phyloP scores from a whole-genome alignment of 2,113 vertebrate species.

The Climacteris rufus region DNA sequence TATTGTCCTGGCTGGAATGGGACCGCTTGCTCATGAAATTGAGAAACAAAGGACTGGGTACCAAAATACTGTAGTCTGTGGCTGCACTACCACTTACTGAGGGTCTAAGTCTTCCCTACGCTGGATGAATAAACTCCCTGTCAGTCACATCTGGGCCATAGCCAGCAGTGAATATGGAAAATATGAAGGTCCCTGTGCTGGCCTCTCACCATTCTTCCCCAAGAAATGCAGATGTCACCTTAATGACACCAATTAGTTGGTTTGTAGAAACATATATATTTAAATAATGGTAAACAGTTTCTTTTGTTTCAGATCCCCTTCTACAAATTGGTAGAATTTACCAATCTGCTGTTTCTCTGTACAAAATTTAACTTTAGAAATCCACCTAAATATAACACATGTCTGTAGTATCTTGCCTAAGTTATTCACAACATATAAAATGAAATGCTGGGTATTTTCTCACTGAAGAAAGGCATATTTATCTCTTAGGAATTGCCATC shows the following conservation, averaged over 20 bases:
- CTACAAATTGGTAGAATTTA: not conserved
- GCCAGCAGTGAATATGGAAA: not conserved
- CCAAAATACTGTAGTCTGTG: not conserved
- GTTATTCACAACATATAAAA: not conserved
- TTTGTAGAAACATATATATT: not conserved
- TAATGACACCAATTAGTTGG: not conserved
- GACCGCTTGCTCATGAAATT: not conserved
- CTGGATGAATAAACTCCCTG: not conserved
- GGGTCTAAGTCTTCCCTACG: not conserved
- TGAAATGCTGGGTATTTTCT: not conserved
- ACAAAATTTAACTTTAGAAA: not conserved
- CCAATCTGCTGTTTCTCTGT: not conserved
- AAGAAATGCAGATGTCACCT: fast-evolving
- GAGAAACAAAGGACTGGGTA: not conserved
- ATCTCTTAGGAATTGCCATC: not conserved
- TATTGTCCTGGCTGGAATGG: not conserved
- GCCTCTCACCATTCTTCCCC: not conserved
- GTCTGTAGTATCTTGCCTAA: not conserved
- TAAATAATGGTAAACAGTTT: constrained; percentile 16
- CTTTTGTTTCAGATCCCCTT: not conserved
- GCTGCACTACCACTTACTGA: not conserved
- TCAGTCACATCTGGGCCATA: not conserved
- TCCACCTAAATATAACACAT: not conserved
- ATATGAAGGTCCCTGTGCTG: not conserved
- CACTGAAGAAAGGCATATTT: not conserved